phyloP scores from a whole-genome alignment of 2,797 vertebrate genomes.

The Diglossa cyanea region DNA sequence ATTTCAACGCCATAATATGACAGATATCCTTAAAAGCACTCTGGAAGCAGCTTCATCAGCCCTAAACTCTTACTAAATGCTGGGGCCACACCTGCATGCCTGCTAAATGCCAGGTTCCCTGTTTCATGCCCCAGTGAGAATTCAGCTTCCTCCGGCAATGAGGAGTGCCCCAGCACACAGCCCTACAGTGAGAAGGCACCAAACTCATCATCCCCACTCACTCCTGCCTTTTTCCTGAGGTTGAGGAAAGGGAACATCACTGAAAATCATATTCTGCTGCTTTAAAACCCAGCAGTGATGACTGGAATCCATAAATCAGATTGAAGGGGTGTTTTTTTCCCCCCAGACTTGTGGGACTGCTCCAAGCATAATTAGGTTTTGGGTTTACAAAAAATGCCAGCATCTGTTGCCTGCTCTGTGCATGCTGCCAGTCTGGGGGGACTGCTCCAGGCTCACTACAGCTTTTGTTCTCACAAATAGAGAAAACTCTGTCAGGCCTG shows the following conservation, averaged over 20 bases:
- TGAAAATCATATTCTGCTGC: not conserved
- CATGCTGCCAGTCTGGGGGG: conserved; percentile 33
- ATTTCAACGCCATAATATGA: not conserved
- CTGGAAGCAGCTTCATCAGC: not conserved
- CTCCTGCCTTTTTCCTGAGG: not conserved
- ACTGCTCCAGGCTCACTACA: conserved; percentile 5
- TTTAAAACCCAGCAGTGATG: conserved; percentile 17
- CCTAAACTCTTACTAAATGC: not conserved
- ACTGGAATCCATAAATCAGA: conserved; percentile 36
- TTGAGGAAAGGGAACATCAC: not conserved
- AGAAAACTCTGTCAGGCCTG: conserved; percentile 31
- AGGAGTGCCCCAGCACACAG: rapidly evolving
- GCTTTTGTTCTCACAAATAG: conserved; percentile 53
- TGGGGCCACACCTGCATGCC: not conserved
- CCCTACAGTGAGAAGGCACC: not conserved
- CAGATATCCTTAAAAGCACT: not conserved
- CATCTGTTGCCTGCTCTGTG: conserved; percentile 62
- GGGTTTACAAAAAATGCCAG: conserved; percentile 60
- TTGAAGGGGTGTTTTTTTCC: not conserved
- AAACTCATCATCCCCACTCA: rapidly evolving
- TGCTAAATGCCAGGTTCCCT: not conserved
- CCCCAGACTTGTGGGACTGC: conserved; percentile 36
- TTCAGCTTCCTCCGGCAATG: not conserved
- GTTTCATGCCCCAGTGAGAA: not conserved
- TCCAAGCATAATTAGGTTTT: conserved; percentile 65